Percentiles rank a stretch among this genome's conserved stretches.
phyloP scores from a whole-genome alignment of 2,797 vertebrate genomes.

The Trachurus trachurus region DNA sequence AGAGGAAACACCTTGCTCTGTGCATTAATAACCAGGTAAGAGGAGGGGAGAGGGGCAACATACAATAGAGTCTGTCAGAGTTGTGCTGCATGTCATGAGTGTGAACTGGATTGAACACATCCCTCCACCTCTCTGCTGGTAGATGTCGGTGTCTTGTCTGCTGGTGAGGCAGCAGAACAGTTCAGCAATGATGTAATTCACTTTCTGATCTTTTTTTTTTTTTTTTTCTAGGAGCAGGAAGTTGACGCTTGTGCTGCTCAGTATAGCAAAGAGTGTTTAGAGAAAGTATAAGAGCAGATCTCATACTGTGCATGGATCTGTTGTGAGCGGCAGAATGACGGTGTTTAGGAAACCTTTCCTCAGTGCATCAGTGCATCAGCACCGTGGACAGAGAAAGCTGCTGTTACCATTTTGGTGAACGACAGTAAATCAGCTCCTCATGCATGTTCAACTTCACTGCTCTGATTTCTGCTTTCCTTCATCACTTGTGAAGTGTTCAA shows the following conservation, averaged over 20 bases:
- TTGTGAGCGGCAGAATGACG: neutral
- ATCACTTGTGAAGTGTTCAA: constrained; percentile 21
- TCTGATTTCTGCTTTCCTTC: constrained; percentile 2
- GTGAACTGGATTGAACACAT: neutral
- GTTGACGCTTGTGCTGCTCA: constrained; percentile 37
- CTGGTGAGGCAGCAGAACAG: neutral
- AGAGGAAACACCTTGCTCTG: constrained; percentile 85
- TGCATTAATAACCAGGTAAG: constrained; percentile 85
- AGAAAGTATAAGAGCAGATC: neutral
- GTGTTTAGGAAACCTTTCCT: neutral
- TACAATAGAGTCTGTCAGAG: neutral
- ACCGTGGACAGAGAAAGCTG: constrained; percentile 47
- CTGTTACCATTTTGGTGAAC: neutral
- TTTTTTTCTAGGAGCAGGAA: constrained; percentile 50
- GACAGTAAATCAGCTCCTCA: neutral
- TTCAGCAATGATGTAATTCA: constrained; percentile 72
- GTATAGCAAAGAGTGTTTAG: neutral
- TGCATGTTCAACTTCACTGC: constrained; percentile 2
- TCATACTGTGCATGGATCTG: neutral
- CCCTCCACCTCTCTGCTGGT: neutral
- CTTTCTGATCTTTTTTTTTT: constrained; percentile 47
- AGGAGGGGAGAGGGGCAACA: neutral
- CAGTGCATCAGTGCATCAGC: constrained; percentile 53
- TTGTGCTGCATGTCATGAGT: neutral
- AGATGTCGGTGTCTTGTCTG: neutral